These are phyloP conservation scores for Brachypalpus laphriformis DNA, from an alignment of 2,888 invertebrate species.

Conservation along the genomic window DNA sequence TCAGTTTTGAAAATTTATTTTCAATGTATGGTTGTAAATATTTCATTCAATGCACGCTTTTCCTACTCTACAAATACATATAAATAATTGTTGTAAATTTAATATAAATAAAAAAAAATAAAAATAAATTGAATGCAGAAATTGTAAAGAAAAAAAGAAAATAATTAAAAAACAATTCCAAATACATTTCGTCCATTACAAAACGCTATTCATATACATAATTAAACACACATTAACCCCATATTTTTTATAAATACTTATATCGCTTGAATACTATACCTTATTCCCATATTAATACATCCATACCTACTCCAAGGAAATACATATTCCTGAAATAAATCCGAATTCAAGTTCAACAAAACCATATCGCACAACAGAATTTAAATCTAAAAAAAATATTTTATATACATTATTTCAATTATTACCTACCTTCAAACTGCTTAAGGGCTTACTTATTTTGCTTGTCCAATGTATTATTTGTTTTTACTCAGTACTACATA, in stretches of 20 bases:
- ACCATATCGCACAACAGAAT: constrained; percentile 72
- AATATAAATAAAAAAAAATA: constrained; percentile 46
- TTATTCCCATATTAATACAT: constrained; percentile 35
- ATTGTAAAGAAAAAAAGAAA: constrained; percentile 59
- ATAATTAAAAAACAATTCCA: background rate
- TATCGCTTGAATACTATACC: constrained; percentile 59
- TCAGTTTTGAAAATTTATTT: constrained; percentile 56
- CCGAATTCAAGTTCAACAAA: constrained; percentile 65
- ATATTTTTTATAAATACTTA: constrained; percentile 65
- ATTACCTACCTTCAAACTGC: background rate
- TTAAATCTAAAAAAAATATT: constrained; percentile 44
- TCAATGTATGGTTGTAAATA: constrained; percentile 69
- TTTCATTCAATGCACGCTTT: constrained; percentile 71
- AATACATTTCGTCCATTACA: constrained; percentile 66
- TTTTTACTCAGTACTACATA: constrained; percentile 38
- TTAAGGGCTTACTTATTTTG: constrained; percentile 25
- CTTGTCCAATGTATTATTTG: constrained; percentile 3
- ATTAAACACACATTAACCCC: constrained; percentile 40
- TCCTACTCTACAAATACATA: constrained; percentile 50
- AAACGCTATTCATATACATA: constrained; percentile 71
- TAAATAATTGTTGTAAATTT: constrained; percentile 71
- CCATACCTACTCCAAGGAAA: constrained; percentile 31
- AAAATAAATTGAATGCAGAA: constrained; percentile 54
- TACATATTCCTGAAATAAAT: constrained; percentile 32
- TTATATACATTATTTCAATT: constrained; percentile 32